Evolutionary conservation across 2,797 vertebrate genomes (phyloP).

Genomic region (Typhlichthys subterraneus): DNA sequence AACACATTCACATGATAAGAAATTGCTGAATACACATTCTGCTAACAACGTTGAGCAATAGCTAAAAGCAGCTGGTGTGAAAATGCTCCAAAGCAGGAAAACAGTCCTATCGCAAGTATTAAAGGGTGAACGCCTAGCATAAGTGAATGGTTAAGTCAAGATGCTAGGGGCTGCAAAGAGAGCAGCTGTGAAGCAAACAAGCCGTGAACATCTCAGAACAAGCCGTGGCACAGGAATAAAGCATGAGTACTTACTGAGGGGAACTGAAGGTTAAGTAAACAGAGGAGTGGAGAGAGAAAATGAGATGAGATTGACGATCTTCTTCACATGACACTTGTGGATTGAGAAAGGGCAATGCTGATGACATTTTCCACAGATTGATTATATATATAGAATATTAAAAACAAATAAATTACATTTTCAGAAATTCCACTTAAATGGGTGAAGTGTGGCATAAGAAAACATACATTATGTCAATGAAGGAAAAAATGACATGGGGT

Average conservation of each 20-base stretch:
- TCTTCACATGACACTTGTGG: slow-evolving; percentile 1
- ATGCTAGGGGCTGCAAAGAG: slow-evolving; percentile 5
- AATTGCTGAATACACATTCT: neutral
- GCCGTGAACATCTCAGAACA: slow-evolving; percentile 18
- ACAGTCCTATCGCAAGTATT: neutral
- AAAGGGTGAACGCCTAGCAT: slow-evolving; percentile 13
- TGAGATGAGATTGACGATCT: slow-evolving; percentile 43
- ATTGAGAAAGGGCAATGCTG: slow-evolving; percentile 7
- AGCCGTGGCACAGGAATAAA: slow-evolving; percentile 32
- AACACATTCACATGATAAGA: neutral
- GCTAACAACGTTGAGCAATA: neutral
- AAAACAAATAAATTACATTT: too few species aligned
- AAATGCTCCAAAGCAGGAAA: neutral
- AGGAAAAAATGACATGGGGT: slow-evolving; percentile 3
- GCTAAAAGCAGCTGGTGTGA: neutral
- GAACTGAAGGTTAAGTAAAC: slow-evolving; percentile 76
- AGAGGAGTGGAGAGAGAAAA: slow-evolving; percentile 56
- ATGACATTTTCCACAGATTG: neutral
- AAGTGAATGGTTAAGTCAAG: neutral
- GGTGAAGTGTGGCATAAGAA: neutral
- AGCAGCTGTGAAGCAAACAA: slow-evolving; percentile 11
- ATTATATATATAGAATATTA: neutral
- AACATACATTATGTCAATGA: slow-evolving; percentile 3
- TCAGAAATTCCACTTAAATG: neutral
- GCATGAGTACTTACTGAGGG: slow-evolving; percentile 73